Conservation (phyloP, 2,797 vertebrate species). For the Gambusia yucatana region DNA sequence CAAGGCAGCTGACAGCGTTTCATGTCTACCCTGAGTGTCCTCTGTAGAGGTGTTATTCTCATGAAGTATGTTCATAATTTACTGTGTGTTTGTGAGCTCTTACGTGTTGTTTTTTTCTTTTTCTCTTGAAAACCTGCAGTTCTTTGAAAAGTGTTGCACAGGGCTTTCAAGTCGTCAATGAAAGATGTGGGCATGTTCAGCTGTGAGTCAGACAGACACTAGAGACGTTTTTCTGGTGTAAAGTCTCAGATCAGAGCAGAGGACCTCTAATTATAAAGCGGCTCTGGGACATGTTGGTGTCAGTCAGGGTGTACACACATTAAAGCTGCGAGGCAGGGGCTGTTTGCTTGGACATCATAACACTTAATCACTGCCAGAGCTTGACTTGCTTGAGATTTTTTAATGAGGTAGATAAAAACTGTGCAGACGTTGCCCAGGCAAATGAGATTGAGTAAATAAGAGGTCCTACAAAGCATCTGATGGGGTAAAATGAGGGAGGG, state of each 20-base stretch:
- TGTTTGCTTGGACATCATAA: conserved; percentile 32
- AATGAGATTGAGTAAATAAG: conserved; percentile 11
- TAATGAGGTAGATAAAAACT: conserved; percentile 22
- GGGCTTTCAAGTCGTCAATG: conserved; percentile 2
- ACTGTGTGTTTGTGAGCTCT: neutral
- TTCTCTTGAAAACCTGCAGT: neutral
- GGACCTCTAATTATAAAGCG: conserved; percentile 29
- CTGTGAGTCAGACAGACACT: conserved; percentile 4
- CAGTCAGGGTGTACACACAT: conserved; percentile 1
- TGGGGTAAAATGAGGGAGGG: neutral
- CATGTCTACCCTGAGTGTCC: neutral
- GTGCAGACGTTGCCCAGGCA: conserved; percentile 3
- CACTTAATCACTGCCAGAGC: conserved; percentile 13
- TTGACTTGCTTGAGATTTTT: conserved; percentile 10
- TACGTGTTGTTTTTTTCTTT: neutral
- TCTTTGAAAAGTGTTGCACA: conserved; percentile 2
- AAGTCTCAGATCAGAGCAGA: conserved; percentile 24
- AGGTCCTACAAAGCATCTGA: neutral
- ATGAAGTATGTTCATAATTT: neutral
- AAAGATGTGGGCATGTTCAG: conserved; percentile 15
- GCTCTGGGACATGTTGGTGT: conserved; percentile 19
- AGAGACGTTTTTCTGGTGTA: conserved; percentile 1
- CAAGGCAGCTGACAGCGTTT: neutral
- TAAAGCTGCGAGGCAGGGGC: conserved; percentile 12
- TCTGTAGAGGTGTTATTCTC: neutral